Percentiles rank a stretch among this genome's conserved stretches.
Conservation (phyloP, 2,797 vertebrate species). For the Coregonus suidteri region DNA sequence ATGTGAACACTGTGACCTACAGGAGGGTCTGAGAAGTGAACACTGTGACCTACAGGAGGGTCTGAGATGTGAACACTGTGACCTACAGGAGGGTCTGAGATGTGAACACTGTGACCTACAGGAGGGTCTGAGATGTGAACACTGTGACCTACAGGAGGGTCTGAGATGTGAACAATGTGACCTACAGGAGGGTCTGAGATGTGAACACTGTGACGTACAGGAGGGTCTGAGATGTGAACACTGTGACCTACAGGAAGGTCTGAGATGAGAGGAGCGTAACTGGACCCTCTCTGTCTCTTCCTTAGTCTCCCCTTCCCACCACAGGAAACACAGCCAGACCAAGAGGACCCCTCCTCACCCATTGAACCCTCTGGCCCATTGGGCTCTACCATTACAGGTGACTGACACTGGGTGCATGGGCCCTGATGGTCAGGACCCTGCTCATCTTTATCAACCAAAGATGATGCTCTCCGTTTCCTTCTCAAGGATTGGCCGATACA, state of each 20-base stretch:
- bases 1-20: not conserved
- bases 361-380: slow-evolving; percentile 39
- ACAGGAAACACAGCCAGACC: slow-evolving; percentile 30
- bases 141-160: not conserved
- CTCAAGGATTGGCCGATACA: slow-evolving; percentile 68
- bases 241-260: no score
- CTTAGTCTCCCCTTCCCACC: slow-evolving; percentile 63
- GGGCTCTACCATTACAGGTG: slow-evolving; percentile 62
- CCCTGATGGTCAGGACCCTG: slow-evolving; percentile 56
- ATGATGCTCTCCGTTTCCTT: slow-evolving; percentile 59
- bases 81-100: not conserved
- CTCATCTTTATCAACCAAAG: slow-evolving; percentile 63
- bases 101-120: no score
- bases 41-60: not conserved
- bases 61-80: not conserved
- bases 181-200: not conserved
- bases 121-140: no score
- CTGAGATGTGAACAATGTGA: no score
- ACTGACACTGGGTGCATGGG: slow-evolving; percentile 58
- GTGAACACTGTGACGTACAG: not conserved
- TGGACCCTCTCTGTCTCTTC: slow-evolving; percentile 66
- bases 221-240: no score
- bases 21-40: not conserved
- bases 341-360: slow-evolving; percentile 32
- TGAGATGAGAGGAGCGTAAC: not conserved